Conservation (phyloP, 92 coral and sea anemone genomes). For the Umimayanthus kanabou region DNA sequence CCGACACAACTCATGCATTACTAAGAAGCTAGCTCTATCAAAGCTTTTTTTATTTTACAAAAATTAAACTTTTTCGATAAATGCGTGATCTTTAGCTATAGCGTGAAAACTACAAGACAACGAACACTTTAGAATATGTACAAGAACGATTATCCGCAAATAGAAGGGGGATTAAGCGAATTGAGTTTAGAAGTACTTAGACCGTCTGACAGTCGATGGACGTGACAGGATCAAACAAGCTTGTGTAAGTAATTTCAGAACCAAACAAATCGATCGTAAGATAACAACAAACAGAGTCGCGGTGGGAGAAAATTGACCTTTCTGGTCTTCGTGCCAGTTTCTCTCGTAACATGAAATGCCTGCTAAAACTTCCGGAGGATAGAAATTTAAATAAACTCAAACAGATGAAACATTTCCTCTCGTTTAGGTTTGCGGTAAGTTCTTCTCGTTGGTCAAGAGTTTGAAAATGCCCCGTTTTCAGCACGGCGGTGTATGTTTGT, state of each 20-base stretch:
- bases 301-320: conserved; percentile 45
- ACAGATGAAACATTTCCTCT: conserved; percentile 16
- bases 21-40: background rate
- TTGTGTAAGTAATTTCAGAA: conserved; percentile 46
- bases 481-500: conserved; percentile 64
- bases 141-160: conserved; percentile 31
- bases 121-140: conserved; percentile 10
- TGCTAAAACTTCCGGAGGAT: conserved; percentile 19
- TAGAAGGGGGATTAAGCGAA: conserved; percentile 38
- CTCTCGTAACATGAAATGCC: conserved; percentile 8
- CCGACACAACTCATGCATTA: conserved; percentile 38
- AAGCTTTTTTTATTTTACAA: background rate
- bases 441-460: conserved; percentile 20
- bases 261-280: conserved; percentile 46
- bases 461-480: conserved; percentile 31
- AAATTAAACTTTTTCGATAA: background rate
- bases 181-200: conserved; percentile 15
- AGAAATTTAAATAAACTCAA: conserved; percentile 21
- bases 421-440: conserved; percentile 17
- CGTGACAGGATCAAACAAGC: conserved; percentile 50
- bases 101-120: conserved; percentile 38
- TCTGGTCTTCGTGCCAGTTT: conserved; percentile 30
- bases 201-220: conserved; percentile 30
- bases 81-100: conserved; percentile 28
- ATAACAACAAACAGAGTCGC: conserved; percentile 46